Evolutionary conservation across 2,113 vertebrate genomes (phyloP), one percentile per base, ranked within the genome.

Genomic region (Cricetomys ansorgei): DNA sequence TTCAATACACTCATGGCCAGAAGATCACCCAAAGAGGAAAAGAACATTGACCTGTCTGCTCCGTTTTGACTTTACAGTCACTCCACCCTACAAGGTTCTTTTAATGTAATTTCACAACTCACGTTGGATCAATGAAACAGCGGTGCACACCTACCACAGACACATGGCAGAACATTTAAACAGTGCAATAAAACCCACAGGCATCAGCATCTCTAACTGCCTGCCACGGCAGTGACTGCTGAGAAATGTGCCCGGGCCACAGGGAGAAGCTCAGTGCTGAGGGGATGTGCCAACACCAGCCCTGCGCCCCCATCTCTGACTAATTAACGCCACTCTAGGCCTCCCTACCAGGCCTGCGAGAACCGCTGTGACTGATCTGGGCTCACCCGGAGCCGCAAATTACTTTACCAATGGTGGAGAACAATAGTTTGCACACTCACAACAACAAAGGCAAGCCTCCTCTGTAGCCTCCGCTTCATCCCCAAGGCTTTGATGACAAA

Each of bases 311-410:
- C 98, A 98, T 98, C 98, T 98, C 98, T 98, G 99, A 99, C 98
- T 99, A 99, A 99, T 99, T 99, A 99, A 98, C 98, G 98, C 98
- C 98, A 98, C 98, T 97, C 97, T 95, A 97, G 98, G 98, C 98
- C 98, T 97, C 98, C 97, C 98, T 96, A 97, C 96, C 96, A 98
- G 98, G 98, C 98, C 98, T 96, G 96, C 96, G 98, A 98, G 98
- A 98, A 98, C 98, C 97, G 97, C 98, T 97, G 98, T 96, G 98
- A 98, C 97, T 97, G 96, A 98, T 98, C 96, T 97, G 97, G 97
- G 98, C 98, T 98, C 98, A 98, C 98, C 97, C 94, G 96, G 98
- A 98, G 98, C 97, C 98, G 98, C 98, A 98, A 99, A 99, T 98
- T 98, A 98, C 98, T 98, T 98, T 97, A 97, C 98, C 98, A 98